Evolutionary conservation across 2,797 vertebrate species (phyloP).

Genomic region (Enteromius fasciolatus): DNA sequence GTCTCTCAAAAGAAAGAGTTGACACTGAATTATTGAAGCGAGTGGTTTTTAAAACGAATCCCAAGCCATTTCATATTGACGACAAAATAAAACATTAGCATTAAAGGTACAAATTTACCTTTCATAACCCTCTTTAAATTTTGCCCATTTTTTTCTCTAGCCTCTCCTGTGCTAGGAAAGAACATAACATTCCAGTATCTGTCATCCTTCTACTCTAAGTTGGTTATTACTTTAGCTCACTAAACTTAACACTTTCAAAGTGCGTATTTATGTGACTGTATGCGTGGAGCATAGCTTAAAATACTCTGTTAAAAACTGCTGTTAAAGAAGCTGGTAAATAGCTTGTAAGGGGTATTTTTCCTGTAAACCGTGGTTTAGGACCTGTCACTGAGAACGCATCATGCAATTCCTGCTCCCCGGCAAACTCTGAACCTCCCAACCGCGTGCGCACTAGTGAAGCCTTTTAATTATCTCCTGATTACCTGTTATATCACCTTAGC

Average conservation of each 20-base stretch:
- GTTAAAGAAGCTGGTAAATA: constrained; percentile 14
- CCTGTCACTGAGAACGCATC: constrained; percentile 53
- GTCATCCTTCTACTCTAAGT: not conserved
- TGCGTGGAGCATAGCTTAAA: not conserved
- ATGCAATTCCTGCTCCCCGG: constrained; percentile 54
- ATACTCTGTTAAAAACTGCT: not conserved
- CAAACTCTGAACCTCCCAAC: constrained; percentile 71
- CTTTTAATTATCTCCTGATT: constrained; percentile 89
- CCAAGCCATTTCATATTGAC: too few species aligned
- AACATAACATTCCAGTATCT: not conserved
- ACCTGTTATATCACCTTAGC: constrained; percentile 87
- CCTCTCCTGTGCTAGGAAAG: not conserved
- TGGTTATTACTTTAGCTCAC: not conserved
- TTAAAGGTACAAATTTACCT: too few species aligned
- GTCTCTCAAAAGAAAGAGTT: too few species aligned
- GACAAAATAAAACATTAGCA: too few species aligned
- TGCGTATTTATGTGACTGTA: not conserved
- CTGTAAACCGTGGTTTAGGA: constrained; percentile 9
- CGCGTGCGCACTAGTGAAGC: constrained; percentile 72
- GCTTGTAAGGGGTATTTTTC: constrained; percentile 6
- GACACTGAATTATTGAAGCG: too few species aligned
- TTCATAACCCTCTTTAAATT: not conserved
- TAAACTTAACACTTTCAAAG: not conserved
- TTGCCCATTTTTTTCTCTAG: not conserved
- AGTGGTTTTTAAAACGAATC: too few species aligned